These are phyloP conservation scores for Catocala sponsa DNA, from an alignment of 2,888 invertebrate species.

Conservation along the genomic window DNA sequence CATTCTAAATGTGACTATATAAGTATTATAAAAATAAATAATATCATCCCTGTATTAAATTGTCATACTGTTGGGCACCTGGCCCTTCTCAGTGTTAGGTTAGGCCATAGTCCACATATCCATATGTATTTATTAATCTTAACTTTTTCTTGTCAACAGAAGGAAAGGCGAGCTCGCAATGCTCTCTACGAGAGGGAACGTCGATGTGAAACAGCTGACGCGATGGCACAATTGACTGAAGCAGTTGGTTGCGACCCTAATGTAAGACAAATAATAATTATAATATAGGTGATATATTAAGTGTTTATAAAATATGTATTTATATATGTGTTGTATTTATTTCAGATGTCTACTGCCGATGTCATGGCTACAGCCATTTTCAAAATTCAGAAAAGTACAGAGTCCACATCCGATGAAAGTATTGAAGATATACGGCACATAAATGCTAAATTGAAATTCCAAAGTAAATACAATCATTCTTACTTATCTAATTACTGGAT, in stretches of 20 bases:
- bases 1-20: no score
- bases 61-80: no score
- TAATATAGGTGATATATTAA: no score
- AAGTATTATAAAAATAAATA: no score
- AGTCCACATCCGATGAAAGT: conserved; percentile 33
- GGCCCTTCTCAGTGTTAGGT: no score
- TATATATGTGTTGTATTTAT: background rate
- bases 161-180: conserved; percentile 65
- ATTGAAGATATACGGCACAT: conserved; percentile 48
- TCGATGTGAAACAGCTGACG: conserved; percentile 59
- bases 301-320: no score
- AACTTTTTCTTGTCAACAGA: conserved; percentile 38
- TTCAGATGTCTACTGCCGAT: conserved; percentile 50
- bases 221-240: conserved; percentile 54
- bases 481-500: background rate
- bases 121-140: no score
- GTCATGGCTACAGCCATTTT: conserved; percentile 57
- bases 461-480: conserved; percentile 46
- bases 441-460: conserved; percentile 55
- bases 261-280: conserved; percentile 44
- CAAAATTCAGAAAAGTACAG: conserved; percentile 45
- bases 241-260: conserved; percentile 53
- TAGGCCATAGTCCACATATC: no score
- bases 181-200: conserved; percentile 67
- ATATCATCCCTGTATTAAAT: no score